Evolutionary conservation across 2,797 vertebrate species (phyloP), one percentile per base, ranked within the genome.

Genomic region (Gymnothorax javanicus): DNA sequence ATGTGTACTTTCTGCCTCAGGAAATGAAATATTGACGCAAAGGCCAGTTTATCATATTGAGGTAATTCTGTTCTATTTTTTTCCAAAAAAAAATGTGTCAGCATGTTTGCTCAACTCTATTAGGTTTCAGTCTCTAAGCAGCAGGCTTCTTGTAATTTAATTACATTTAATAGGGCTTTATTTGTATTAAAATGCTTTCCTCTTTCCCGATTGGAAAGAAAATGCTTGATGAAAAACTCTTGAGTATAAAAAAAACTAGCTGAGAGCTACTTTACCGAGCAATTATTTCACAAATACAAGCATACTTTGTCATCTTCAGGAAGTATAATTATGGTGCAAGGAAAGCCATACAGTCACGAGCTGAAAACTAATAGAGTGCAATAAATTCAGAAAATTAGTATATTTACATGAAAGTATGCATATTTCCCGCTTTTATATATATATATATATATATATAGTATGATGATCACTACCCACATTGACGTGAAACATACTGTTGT

Each of bases 161-260:
- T 75, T 75, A 15, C 27, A 75, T 75, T 75, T 75, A 43, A 75
- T 75, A 69, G 64, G 17, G 64, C 64, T 69, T 69, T 3, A 75
- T 75, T 33, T 75, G 25, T 33, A 43, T 43, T 27, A 12, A 75
- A 75, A 33, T 75, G 25, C n/a, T 1, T 43, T 43, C 25, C 11
- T 62, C 27, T 75, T 75, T 43, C 27, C 71, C 15, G 1, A 43
- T 43, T 27, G 71, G 27, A 75, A 33, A 75, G 33, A 25, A 75
- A 33, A 75, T 43, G 33, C 33, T 43, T 27, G 13, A 33, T 3
- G 71, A 75, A 75, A 15, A 75, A 50, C 71, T 33, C 27, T 75
- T 33, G 8, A 75, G 25, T 75, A 2, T 75, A 75, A 2, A 75
- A 43, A 43, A 43, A 43, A 75, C 71, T 25, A 33, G 71, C 25